phyloP scores from a whole-genome alignment of 2,113 vertebrate genomes.

The Sialia sialis region DNA sequence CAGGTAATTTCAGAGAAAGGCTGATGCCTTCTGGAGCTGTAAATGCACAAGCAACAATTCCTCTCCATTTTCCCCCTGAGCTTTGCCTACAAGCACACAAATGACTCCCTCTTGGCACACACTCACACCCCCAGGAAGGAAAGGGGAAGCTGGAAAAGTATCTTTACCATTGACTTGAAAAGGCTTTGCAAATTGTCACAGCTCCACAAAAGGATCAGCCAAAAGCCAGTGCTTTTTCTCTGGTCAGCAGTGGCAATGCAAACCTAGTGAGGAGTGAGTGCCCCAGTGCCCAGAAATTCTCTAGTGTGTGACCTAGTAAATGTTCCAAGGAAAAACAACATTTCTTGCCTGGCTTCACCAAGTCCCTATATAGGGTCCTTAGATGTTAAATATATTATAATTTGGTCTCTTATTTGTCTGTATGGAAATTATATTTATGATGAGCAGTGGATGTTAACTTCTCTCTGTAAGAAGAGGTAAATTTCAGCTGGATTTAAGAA shows the following conservation, averaged over 20 bases:
- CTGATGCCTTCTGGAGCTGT: background rate
- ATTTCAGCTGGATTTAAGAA: background rate
- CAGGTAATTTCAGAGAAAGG: background rate
- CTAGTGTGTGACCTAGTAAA: background rate
- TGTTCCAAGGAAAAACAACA: background rate
- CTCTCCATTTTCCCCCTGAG: background rate
- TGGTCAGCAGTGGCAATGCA: background rate
- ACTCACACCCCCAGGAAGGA: background rate
- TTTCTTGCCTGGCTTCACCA: background rate
- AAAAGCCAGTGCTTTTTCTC: background rate
- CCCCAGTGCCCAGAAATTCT: background rate
- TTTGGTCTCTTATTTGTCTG: background rate
- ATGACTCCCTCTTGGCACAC: background rate
- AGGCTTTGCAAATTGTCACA: background rate
- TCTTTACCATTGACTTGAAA: background rate
- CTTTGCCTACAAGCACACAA: background rate
- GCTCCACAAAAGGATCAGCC: background rate
- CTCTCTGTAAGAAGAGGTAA: background rate
- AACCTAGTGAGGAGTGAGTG: background rate
- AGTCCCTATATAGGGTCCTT: rapidly evolving
- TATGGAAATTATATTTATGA: background rate
- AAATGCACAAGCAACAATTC: background rate
- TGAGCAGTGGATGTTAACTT: background rate
- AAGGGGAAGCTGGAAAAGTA: background rate
- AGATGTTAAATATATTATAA: background rate